These are phyloP conservation scores for Halyomorpha halys DNA, from an alignment of 1,140 invertebrate genomes.

Conservation along the genomic window DNA sequence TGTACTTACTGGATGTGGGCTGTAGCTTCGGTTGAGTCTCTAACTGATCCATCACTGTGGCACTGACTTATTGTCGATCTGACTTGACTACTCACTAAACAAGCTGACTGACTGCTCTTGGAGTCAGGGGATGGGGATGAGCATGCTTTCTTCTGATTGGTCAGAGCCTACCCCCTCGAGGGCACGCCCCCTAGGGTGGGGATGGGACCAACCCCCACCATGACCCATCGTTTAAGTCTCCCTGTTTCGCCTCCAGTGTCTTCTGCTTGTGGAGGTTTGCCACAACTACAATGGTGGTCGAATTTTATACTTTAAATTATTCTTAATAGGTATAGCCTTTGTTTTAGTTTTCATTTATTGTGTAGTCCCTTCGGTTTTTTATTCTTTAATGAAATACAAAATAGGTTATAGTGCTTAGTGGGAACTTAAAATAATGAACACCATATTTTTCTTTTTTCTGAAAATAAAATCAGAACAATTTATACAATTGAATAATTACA, in stretches of 20 bases:
- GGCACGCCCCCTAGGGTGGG: background rate
- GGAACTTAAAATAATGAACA: no score
- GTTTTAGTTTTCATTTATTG: no score
- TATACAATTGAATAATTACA: no score
- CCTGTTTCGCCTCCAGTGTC: background rate
- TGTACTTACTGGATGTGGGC: constrained; percentile 5
- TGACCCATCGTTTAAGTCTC: constrained; percentile 1
- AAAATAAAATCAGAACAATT: no score
- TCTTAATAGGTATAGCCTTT: no score
- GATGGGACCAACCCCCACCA: background rate
- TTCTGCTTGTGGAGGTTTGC: no score
- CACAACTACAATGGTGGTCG: no score
- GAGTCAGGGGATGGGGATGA: constrained; percentile 6
- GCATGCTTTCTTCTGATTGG: background rate
- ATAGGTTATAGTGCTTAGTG: no score
- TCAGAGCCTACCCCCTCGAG: background rate
- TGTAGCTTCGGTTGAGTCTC: constrained; percentile 1
- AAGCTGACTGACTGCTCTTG: background rate
- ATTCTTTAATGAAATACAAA: no score
- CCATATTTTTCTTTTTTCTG: no score
- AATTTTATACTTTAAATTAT: no score
- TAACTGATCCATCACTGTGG: constrained; percentile 1
- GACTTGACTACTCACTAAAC: background rate
- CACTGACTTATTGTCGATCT: background rate
- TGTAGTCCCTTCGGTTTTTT: no score